These are phyloP conservation scores for Rhagophthalmus giganteus DNA, from an alignment of 2,888 invertebrate genomes.

Conservation along the genomic window DNA sequence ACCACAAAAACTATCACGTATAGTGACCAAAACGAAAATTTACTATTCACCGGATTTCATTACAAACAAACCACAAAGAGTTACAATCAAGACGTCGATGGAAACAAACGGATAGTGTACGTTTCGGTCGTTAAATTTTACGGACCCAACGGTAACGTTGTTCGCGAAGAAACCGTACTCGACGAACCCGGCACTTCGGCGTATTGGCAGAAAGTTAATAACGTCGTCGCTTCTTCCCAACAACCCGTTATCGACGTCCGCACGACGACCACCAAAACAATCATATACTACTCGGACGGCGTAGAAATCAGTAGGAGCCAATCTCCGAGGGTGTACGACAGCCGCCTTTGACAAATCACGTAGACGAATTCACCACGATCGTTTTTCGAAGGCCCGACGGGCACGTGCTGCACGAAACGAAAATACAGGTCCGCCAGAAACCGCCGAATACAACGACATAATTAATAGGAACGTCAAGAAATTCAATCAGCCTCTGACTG, in stretches of 20 bases:
- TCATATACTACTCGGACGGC: too few species aligned
- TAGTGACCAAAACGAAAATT: neutral
- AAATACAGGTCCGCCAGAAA: too few species aligned
- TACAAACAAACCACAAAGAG: neutral
- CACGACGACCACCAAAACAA: constrained; percentile 1
- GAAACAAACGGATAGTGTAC: neutral
- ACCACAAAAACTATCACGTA: constrained; percentile 8
- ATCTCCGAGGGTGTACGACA: too few species aligned
- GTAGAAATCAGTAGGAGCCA: too few species aligned
- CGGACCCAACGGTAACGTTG: constrained; percentile 2
- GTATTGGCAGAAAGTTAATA: constrained; percentile 10
- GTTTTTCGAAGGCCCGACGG: too few species aligned
- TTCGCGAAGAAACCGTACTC: constrained; percentile 3
- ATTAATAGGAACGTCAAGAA: neutral
- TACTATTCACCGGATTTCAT: neutral
- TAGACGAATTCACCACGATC: too few species aligned
- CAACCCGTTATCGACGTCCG: constrained; percentile 3
- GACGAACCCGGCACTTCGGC: constrained; percentile 6
- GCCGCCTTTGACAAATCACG: too few species aligned
- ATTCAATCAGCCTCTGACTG: neutral
- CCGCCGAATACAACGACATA: constrained; percentile 3
- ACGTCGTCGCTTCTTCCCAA: constrained; percentile 4
- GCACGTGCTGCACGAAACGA: too few species aligned
- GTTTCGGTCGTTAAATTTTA: constrained; percentile 9
- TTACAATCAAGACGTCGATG: neutral